phyloP scores from a whole-genome alignment of 1,140 invertebrate genomes.

The Leucophenga varia region DNA sequence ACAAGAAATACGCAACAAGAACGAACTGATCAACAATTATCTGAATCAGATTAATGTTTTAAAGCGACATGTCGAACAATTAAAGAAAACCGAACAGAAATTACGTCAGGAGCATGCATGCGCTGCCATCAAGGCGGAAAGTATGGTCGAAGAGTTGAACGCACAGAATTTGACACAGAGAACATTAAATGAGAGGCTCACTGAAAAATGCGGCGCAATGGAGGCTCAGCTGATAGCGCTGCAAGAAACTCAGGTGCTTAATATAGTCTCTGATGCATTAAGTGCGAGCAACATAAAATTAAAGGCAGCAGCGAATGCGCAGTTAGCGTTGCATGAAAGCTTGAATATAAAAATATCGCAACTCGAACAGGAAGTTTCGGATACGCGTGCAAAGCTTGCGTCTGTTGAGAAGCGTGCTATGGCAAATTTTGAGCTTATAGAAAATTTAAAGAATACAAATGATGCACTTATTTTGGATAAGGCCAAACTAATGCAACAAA shows the following conservation, averaged over 20 bases:
- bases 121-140: constrained; percentile 32
- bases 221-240: constrained; percentile 40
- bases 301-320: constrained; percentile 22
- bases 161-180: constrained; percentile 37
- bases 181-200: constrained; percentile 35
- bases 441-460: constrained; percentile 39
- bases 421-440: constrained; percentile 31
- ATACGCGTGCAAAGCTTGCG: constrained; percentile 22
- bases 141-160: constrained; percentile 32
- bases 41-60: constrained; percentile 47
- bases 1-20: constrained; percentile 50
- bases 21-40: constrained; percentile 49
- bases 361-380: constrained; percentile 30
- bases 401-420: constrained; percentile 26
- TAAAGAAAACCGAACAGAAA: constrained; percentile 45
- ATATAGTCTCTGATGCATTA: constrained; percentile 35
- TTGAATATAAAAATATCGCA: constrained; percentile 27
- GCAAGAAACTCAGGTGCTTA: constrained; percentile 26
- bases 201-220: constrained; percentile 23
- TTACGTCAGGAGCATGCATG: constrained; percentile 39
- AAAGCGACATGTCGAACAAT: constrained; percentile 42
- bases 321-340: constrained; percentile 16
- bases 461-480: constrained; percentile 29
- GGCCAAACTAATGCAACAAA: constrained; percentile 34
- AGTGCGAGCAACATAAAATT: constrained; percentile 37